Percentiles rank a stretch among this genome's conserved stretches.
Conservation (phyloP, 2,113 vertebrate species). For the Psittacus erithacus region DNA sequence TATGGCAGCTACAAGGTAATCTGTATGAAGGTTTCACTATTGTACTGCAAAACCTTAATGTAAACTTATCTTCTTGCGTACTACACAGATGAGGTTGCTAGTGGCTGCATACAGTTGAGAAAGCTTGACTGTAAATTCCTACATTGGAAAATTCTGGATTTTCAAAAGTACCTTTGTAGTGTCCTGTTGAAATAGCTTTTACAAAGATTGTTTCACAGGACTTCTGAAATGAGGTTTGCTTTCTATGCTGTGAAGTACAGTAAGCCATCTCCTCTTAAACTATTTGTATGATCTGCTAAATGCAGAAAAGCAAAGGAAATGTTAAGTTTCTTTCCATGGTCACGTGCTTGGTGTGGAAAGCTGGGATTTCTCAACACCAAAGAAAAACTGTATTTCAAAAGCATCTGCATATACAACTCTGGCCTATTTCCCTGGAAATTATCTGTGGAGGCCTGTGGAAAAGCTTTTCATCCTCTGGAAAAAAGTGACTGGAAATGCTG, state of each 20-base stretch:
- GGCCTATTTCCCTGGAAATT: not conserved
- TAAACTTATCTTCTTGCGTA: not conserved
- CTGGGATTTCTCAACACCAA: not conserved
- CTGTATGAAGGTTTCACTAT: not conserved
- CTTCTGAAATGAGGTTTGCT: not conserved
- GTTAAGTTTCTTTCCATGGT: not conserved
- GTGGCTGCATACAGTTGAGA: not conserved
- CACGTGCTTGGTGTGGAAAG: not conserved
- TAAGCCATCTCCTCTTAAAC: not conserved
- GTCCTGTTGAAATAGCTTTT: not conserved
- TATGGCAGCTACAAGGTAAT: conserved; percentile 97
- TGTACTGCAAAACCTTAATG: not conserved
- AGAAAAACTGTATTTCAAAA: not conserved
- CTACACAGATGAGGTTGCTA: fast-evolving
- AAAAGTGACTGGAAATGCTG: not conserved
- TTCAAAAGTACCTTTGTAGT: not conserved
- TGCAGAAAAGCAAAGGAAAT: not conserved
- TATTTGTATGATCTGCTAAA: not conserved
- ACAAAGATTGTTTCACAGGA: not conserved
- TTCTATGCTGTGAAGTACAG: not conserved
- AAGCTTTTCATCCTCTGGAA: not conserved
- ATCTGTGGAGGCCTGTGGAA: not conserved
- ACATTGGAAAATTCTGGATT: not conserved
- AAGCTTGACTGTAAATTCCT: not conserved
- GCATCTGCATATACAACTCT: not conserved